Conservation (phyloP, 2,888 invertebrate genomes). For the Mystacides longicornis region DNA sequence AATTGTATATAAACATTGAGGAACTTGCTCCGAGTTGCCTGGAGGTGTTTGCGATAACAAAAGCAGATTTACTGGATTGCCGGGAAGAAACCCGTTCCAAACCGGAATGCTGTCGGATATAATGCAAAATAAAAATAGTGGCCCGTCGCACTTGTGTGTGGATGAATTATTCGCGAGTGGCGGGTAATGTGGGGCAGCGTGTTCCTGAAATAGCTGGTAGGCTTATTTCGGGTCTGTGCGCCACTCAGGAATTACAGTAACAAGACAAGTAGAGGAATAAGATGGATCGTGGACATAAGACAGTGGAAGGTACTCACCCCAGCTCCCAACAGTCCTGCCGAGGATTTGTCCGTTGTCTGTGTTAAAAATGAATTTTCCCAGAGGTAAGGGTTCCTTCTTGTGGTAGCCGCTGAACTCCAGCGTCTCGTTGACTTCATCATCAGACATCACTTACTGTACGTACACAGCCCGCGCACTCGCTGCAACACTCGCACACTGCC, state of each 20-base stretch:
- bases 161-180: neutral
- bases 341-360: conserved; percentile 42
- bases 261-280: neutral
- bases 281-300: neutral
- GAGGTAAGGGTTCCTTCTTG: conserved; percentile 33
- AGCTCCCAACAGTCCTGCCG: conserved; percentile 44
- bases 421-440: conserved; percentile 18
- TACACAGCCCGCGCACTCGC: conserved; percentile 14
- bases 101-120: neutral
- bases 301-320: conserved; percentile 43
- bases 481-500: conserved; percentile 12
- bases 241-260: too few relatives aligned
- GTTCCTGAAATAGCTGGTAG: neutral
- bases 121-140: neutral
- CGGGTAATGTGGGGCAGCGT: neutral
- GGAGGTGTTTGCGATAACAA: neutral
- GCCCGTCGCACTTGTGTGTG: too few relatives aligned
- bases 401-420: conserved; percentile 22
- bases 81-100: neutral
- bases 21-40: neutral
- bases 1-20: neutral
- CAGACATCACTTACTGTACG: conserved; percentile 16
- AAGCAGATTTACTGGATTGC: neutral
- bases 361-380: conserved; percentile 41
- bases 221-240: too few relatives aligned